Evolutionary conservation across 2,888 invertebrate species (phyloP), one percentile per base, ranked within the genome.

Genomic region (Trichogramma evanescens): DNA sequence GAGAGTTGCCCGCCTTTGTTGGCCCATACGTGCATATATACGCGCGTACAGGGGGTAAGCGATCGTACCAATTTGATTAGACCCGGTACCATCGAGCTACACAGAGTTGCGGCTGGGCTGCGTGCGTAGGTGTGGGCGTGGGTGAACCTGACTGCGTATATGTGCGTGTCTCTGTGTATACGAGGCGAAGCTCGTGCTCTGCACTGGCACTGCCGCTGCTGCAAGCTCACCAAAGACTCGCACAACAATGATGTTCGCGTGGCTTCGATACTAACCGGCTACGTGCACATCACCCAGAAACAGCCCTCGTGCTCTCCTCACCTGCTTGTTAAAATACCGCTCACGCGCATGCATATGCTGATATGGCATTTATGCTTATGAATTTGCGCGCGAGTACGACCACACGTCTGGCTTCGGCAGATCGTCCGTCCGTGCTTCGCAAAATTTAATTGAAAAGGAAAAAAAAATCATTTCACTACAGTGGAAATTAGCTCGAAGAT

Each of bases 1-100:
- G 42, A 13, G 45, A 45, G 43, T 55, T 55, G 49, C 41, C 41
- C 26, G 26, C 26, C 26, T 26, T 26, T 26, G 26, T 26, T 26
- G 2, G 26, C 26, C 26, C 26, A 26, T 26, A 26, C 26, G 1
- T 26, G 26, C 26, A 26, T 26, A 26, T 26, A 26, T 26, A 2
- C 26, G 26, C 26, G 26, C 26, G 26, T 26, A 26, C 26, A 26
- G 26, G 26, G 26, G 26, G 26, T 26, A 26, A 26, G 26, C 26
- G 50, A 50, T 39, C 50, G 56, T 54, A 50, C 63, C 63, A 68
- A 66, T 68, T 68, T 66, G 67, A 71, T 71, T 70, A 71, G 65
- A 67, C 60, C 60, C 61, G 60, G 51, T 62, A 50, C 43, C 54
- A 51, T 42, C 39, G 10, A 52, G 45, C 42, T 38, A 52, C 41